phyloP scores from a whole-genome alignment of 2,888 invertebrate species.

The Argynnis bischoffii region DNA sequence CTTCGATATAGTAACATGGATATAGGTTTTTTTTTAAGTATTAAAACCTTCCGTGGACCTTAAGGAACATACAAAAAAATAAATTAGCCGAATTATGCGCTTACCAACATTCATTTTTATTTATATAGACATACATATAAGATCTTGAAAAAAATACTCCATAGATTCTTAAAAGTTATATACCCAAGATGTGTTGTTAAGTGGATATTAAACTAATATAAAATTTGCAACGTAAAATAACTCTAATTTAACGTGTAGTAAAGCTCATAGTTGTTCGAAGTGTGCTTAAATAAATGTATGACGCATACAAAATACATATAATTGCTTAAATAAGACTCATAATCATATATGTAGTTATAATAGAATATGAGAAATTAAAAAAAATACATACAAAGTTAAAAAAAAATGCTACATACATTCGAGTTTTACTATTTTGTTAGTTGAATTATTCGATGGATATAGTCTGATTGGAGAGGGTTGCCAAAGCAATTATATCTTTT shows the following conservation, averaged over 20 bases:
- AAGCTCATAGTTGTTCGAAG: constrained; percentile 13
- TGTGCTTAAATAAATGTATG: constrained; percentile 16
- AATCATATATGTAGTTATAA: constrained; percentile 1
- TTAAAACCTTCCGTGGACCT: no score
- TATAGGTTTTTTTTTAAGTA: no score
- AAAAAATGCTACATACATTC: not conserved
- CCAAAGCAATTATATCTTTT: constrained; percentile 41
- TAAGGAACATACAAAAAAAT: no score
- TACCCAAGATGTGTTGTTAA: no score
- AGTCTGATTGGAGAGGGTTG: constrained; percentile 27
- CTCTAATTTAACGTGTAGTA: constrained; percentile 14
- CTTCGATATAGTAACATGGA: no score
- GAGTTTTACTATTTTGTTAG: constrained; percentile 1
- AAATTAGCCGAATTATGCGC: no score
- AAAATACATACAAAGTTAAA: not conserved
- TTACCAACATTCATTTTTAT: no score
- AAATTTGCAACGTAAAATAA: constrained; percentile 4
- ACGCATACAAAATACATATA: constrained; percentile 5
- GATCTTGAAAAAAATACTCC: no score
- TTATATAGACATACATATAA: no score
- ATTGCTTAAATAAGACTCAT: constrained; percentile 7
- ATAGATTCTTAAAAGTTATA: no score
- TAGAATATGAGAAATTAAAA: constrained; percentile 1
- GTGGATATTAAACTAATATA: constrained; percentile 5
- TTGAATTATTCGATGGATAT: not conserved